Conservation (phyloP, 2,797 vertebrate species). For the Pangasius djambal region DNA sequence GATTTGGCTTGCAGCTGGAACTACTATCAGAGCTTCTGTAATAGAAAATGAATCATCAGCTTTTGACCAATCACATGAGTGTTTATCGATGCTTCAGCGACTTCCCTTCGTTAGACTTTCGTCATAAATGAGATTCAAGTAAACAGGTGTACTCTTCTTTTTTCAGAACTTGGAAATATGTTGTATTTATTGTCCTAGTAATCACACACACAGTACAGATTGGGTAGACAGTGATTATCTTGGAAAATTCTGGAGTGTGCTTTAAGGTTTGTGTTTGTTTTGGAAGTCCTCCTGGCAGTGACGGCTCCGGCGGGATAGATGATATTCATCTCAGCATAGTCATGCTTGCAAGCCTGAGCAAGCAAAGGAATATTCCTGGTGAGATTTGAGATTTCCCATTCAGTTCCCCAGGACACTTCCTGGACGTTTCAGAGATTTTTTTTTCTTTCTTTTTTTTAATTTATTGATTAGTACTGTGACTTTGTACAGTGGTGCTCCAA, state of each 20-base stretch:
- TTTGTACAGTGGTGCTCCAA: conserved; percentile 36
- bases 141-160: neutral
- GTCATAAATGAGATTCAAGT: neutral
- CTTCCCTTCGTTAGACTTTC: neutral
- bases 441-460: conserved; percentile 26
- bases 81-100: neutral
- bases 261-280: conserved; percentile 18
- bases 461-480: conserved; percentile 42
- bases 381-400: conserved; percentile 12
- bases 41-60: neutral
- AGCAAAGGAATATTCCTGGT: conserved; percentile 23
- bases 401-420: conserved; percentile 9
- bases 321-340: conserved; percentile 41
- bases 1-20: neutral
- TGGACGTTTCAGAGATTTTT: neutral
- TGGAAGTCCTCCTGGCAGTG: conserved; percentile 27
- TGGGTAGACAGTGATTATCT: neutral
- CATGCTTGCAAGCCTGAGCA: conserved; percentile 35
- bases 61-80: neutral
- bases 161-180: neutral
- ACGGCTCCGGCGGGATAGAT: conserved; percentile 34
- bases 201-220: neutral
- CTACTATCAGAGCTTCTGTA: neutral
- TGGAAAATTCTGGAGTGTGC: neutral
- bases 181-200: too few relatives aligned